Evolutionary conservation across 1,140 invertebrate species (phyloP), one percentile per base, ranked within the genome.

Genomic region (Rhagoletis pomonella): DNA sequence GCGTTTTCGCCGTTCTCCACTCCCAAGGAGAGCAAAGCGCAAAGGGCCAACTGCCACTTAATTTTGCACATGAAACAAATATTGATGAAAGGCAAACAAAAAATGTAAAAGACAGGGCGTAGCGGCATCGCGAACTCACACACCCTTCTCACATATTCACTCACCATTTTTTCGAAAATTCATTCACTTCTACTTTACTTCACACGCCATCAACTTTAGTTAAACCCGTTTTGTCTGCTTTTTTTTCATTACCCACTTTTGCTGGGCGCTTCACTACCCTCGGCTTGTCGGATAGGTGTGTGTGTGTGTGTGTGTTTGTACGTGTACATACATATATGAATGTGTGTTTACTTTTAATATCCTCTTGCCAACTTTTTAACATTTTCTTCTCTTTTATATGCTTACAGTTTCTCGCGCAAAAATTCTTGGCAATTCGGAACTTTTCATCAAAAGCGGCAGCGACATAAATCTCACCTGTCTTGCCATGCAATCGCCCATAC

Each of bases 401-500:
- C 17, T 81, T 94, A 81, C 95, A 98, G 97, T 98, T 88, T 97
- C 97, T 87, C 96, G 97, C 93, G 97, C 97, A 62, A 96, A 97
- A 94, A 98, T 98, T 90, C 93, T 96, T 89, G 97, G 97, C 42
- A 97, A 97, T 89, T 94, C 96, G 14, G 97, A 98, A 93, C 94
- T 97, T 89, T 97, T 97, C 94, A 97, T 98, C 91, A 97, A 97
- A 90, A 97, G 96, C 90, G 97, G 97, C 73, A 97, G 96, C 90
- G 97, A 98, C 94, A 97, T 98, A 93, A 98, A 98, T 94, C 95
- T 98, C 89, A 98, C 97, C 87, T 98, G 97, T 94, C 95, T 97
- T 89, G 97, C 97, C 7, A 94, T 96, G 90, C 96, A 97, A 93
- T 97, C 97, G 85, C 97, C 97, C 3, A 97, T 97, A 90, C 97